phyloP scores from a whole-genome alignment of 23 tunicate genomes.

The Styela clava region DNA sequence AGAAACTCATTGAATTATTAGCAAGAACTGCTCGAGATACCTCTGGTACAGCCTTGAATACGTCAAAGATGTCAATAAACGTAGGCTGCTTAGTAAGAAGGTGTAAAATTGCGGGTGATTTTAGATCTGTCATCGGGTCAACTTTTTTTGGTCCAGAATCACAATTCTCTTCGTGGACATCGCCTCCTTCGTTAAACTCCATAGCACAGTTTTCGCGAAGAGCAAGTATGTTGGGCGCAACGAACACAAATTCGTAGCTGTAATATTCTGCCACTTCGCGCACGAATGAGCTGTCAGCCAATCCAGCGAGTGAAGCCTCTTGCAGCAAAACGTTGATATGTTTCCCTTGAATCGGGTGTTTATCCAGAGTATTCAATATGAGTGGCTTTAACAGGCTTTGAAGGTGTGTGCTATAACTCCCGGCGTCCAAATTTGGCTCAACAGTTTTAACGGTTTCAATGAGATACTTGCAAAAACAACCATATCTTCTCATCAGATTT shows the following conservation, averaged over 20 bases:
- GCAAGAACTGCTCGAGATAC: background rate
- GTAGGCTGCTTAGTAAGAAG: slow-evolving; percentile 4
- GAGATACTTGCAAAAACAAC: background rate
- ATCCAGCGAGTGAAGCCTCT: background rate
- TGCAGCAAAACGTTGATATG: too few species aligned
- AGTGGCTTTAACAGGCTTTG: background rate
- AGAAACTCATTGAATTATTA: slow-evolving; percentile 18
- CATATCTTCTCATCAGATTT: background rate
- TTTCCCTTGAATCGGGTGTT: background rate
- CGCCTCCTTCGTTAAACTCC: background rate
- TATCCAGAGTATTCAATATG: background rate
- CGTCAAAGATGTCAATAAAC: background rate
- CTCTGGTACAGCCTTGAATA: background rate
- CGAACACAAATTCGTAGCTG: background rate
- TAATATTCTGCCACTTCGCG: background rate
- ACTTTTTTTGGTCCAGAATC: background rate
- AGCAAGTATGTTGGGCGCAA: background rate
- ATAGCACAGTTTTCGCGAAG: background rate
- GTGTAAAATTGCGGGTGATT: slow-evolving; percentile 1
- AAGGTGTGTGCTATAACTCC: background rate
- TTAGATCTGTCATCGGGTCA: slow-evolving; percentile 3
- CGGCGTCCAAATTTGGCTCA: background rate
- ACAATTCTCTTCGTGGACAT: background rate
- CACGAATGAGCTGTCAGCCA: background rate
- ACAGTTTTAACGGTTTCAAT: background rate